phyloP scores from a whole-genome alignment of 2,797 vertebrate genomes.

The Danio albolineatus region DNA sequence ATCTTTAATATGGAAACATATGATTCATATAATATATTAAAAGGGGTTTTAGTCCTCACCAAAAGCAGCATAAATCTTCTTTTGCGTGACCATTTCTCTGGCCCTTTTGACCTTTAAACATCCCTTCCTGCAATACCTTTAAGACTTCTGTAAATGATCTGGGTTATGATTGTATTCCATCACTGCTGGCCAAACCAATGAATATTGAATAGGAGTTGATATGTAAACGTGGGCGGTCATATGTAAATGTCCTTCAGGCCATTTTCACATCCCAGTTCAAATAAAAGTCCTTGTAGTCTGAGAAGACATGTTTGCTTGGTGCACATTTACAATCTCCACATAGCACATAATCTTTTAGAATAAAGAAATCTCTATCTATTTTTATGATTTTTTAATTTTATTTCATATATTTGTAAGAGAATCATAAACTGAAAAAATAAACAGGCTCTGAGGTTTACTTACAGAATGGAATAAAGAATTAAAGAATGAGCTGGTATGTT shows the following conservation, averaged over 20 bases:
- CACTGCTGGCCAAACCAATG: constrained; percentile 3
- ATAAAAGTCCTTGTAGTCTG: neutral
- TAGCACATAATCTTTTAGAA: neutral
- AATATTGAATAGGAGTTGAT: constrained; percentile 21
- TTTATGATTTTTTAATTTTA: too few species aligned
- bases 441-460: neutral
- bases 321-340: neutral
- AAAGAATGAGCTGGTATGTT: too few species aligned
- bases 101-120: neutral
- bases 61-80: constrained; percentile 4
- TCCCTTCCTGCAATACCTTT: constrained; percentile 6
- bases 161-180: constrained; percentile 31
- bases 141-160: constrained; percentile 23
- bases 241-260: constrained; percentile 19
- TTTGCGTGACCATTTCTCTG: constrained; percentile 5
- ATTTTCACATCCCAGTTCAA: constrained; percentile 17
- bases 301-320: neutral
- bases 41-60: neutral
- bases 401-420: too few species aligned
- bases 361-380: neutral
- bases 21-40: neutral
- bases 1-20: neutral
- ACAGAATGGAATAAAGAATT: too few species aligned
- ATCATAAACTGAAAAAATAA: neutral
- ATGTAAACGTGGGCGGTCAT: constrained; percentile 19